Base-by-base conservation (phyloP, 1,140 invertebrate genomes). In the Calephelis virginiensis region DNA sequence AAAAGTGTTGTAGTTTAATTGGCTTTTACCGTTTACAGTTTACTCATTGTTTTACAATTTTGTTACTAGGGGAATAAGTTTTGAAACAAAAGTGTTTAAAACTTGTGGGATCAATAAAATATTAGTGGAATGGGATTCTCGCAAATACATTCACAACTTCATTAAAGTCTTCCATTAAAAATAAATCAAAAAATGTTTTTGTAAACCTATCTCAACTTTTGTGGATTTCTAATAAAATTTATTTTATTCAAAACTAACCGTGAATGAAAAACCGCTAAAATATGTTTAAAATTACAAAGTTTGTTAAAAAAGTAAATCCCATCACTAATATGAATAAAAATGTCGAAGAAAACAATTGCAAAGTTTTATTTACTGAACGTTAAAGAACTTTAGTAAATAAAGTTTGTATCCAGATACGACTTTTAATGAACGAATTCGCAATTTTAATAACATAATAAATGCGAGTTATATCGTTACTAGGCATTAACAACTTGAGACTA, bases 31-130 rank as follows among this genome's bases (percentile, higher is more conserved):
- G 66, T 74, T 77, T 78, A 77, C 67, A 67, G 73, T 76, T 82
- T 82, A 63, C 74, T 74, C n/a, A 82, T 80, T 80, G 70, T 74
- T 77, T 86, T 79, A 78, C 64, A 74, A 69, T 87, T 88, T 73
- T 77, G 83, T 89, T 87, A 77, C 68, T 83, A 85, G 81, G 68
- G 70, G 63, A 77, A 84, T 85, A 83, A 81, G 81, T 83, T 83
- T 28, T 59, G 12, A 38, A 8, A 59, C 28, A 59, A 59, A 59
- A 59, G 37, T 38, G 28, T 59, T 59, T 59, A n/a, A 59, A 56
- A 56, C 53, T 56, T 56, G 11, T 59, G 28, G 53, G 53, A 59
- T 17, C 9, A 59, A 59, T 56, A 38, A 12, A 38, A 59, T 59
- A 59, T 59, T 59, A 37, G 53, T 59, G 28, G 53, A 43, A 43